Base-by-base conservation (phyloP, 2,797 vertebrate species). In the Bucorvus abyssinicus region DNA sequence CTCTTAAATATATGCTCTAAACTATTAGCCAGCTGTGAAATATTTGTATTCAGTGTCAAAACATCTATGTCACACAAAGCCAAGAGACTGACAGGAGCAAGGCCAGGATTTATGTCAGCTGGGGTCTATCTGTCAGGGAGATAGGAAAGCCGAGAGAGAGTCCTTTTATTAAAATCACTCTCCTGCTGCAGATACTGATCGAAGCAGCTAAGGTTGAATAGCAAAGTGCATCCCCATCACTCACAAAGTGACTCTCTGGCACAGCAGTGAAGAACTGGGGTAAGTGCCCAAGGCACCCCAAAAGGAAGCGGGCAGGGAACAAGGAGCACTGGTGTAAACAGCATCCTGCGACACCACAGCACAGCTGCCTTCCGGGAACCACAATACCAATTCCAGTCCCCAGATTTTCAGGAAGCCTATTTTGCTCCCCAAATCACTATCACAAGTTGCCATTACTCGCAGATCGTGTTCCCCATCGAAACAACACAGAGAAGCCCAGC, bases 121-220 rank as follows among this genome's bases (percentile, higher is more conserved):
- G 67, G 49, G 85, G 64, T 94, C 95, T 91, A 94, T 94, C 95
- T 95, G 95, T 97, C 97, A 96, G 23, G 36, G 90, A 97, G 95
- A 97, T 96, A 97, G 93, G 91, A 95, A 94, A 95, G 91, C 92
- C 69, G 89, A 90, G 88, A 90, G 83, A 79, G 77, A 87, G 73
- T 38, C 79, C 88, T 97, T 95, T 96, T 97, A 97, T 97, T 97
- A 96, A 96, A 96, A 97, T 96, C 94, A 69, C 65, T 94, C 92
- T 93, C 87, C 70, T 2, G 1, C 88, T 94, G 81, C 85, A 93
- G 93, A 97, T 97, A 97, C 91, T 70, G 96, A 97, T 97, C 97
- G 95, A n/a, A 96, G 91, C 92, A 90, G 90, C 92, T 73, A n/a
- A 53, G 60, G 90, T 23, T 95, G 96, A 95, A 96, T 79, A 94